Evolutionary conservation across 1,140 invertebrate genomes (phyloP), one percentile per base, ranked within the genome.

Genomic region (Meloidogyne floridensis): DNA sequence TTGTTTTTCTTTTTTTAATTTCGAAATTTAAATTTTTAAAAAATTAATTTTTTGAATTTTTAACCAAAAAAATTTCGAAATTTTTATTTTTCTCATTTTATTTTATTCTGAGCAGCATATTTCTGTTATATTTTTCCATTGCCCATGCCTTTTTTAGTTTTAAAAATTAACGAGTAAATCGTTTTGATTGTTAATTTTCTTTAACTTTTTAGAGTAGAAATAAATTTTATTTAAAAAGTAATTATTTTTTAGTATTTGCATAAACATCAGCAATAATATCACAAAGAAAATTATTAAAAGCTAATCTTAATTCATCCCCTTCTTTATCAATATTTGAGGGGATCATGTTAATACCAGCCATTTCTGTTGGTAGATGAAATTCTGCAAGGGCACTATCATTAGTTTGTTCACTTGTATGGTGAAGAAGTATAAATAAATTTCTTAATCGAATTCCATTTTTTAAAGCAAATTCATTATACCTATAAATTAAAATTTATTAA

Each of bases 391-490:
- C 81, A 47, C 83, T 80, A 56, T 87, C 85, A 72, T 86, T 87
- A 2, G 83, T 85, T 59, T 76, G 51, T 53, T 87, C 86, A 59
- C 53, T 81, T 13, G 85, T 86, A 72, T 90, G 88, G 56, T 82
- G 81, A 7, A 82, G 51, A 11, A 82, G 51, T 47, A 72, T n/a
- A 10, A 82, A 6, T 72, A 82, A 65, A 81, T 82, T 82, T 56
- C 51, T 71, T 18, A 51, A 51, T 8, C 72, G 13, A 20, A 82
- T 81, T 7, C 90, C 90, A 82, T 90, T 90, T 72, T 91, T 90
- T 73, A 91, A 92, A 6, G 94, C 93, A 89, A 94, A 94, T 88
- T 94, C 93, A 84, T 93, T 93, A 87, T 94, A 94, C 81, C 91
- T 92, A 70, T 51, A 81, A 87, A 59, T 65, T 18, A n/a, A 87